Conservation (phyloP, 2,113 vertebrate genomes). For the Hydropotes inermis region DNA sequence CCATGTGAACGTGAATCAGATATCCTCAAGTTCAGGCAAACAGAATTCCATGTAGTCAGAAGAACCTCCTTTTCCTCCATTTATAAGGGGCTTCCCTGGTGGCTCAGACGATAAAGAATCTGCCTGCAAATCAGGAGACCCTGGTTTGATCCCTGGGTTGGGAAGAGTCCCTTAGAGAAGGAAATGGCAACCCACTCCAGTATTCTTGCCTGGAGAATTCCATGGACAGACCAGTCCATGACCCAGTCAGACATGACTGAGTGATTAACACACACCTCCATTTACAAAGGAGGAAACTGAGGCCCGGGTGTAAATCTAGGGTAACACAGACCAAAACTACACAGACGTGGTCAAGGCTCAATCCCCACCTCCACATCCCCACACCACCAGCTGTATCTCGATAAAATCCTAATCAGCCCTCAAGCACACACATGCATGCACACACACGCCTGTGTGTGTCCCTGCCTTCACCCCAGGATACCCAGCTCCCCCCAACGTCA, state of each 20-base stretch:
- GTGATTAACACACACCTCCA: not conserved
- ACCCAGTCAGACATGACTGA: not conserved
- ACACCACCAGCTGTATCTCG: not conserved
- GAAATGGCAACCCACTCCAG: not conserved
- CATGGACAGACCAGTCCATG: not conserved
- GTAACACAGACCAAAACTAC: not conserved
- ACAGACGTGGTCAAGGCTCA: too few species aligned
- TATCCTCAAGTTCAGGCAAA: accelerated
- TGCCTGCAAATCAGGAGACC: not conserved
- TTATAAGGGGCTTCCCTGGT: not conserved
- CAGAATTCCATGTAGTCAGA: not conserved
- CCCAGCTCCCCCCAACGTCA: conserved; percentile 89
- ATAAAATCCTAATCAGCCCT: not conserved
- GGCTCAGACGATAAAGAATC: not conserved
- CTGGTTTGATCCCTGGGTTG: not conserved
- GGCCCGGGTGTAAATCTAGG: not conserved
- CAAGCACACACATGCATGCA: accelerated
- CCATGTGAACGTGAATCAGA: accelerated
- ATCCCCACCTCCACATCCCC: not conserved
- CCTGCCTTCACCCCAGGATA: conserved; percentile 78
- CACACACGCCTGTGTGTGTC: accelerated
- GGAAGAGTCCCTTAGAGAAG: not conserved
- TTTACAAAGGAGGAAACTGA: not conserved
- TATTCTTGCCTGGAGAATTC: not conserved
- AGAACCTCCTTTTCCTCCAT: not conserved